Conservation (phyloP, 2,888 invertebrate species). For the Campopleginae sp. region DNA sequence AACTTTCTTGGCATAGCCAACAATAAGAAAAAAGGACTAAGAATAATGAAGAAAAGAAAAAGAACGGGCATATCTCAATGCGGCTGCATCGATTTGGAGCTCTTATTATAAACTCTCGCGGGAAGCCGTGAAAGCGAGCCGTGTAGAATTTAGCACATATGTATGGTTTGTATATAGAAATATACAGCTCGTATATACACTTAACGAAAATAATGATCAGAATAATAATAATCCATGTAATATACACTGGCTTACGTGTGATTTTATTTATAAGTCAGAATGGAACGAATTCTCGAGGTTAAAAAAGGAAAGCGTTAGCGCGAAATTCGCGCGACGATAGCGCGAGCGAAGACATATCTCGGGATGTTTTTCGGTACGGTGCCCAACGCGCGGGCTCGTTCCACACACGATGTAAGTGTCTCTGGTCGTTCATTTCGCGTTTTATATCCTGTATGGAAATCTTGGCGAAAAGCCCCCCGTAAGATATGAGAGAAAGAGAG, state of each 20-base stretch:
- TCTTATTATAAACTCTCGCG: slow-evolving; percentile 74
- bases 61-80: slow-evolving; percentile 27
- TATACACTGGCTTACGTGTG: slow-evolving; percentile 71
- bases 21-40: background rate
- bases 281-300: slow-evolving; percentile 14
- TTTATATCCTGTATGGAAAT: slow-evolving; percentile 80
- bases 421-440: slow-evolving; percentile 81
- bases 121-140: slow-evolving; percentile 71
- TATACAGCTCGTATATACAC: background rate
- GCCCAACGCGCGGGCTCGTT: slow-evolving; percentile 43
- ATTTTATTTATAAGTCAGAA: slow-evolving; percentile 82
- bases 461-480: slow-evolving; percentile 66
- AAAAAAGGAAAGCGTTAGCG: slow-evolving; percentile 44
- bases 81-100: slow-evolving; percentile 62
- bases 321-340: slow-evolving; percentile 63
- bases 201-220: slow-evolving; percentile 25
- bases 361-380: slow-evolving; percentile 53
- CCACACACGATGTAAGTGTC: slow-evolving; percentile 68
- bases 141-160: slow-evolving; percentile 34
- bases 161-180: background rate
- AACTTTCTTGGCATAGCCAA: slow-evolving; percentile 37
- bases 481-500: slow-evolving; percentile 63
- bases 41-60: background rate
- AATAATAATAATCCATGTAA: slow-evolving; percentile 26
- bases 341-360: slow-evolving; percentile 55